Evolutionary conservation across 37 sponge, comb jelly and placozoan species (phyloP), one percentile per base, ranked within the genome.

Genomic region (Halisarca cf. caerulea): DNA sequence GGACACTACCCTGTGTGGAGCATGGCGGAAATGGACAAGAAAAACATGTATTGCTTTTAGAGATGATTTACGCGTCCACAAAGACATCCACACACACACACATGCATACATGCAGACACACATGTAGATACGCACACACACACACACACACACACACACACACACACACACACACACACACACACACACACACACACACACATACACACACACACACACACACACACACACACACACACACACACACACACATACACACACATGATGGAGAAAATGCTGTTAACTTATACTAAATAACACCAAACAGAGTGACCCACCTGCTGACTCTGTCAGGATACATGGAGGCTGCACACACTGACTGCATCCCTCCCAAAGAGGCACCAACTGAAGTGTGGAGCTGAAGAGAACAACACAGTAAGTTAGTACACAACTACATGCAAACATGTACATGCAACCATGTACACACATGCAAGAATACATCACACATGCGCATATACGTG

Each of bases 301-400:
- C 57, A 55, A 55, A 55, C 17, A 55, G 57, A 55, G 17, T 55
- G 57, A 72, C 79, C 58, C 61, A 91, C 95, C 89, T 28, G 8
- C 79, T 80, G 35, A 94, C 92, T 61, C 92, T 57, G 20, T 94
- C 87, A n/a, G 95, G 89, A 64, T 57, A 91, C 25, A 86, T 28
- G 0, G 92, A 89, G 21, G 89, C 92, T 11, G 95, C 81, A 51
- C 66, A 53, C 28, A 91, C 5, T 62, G 87, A 44, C 83, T 92
- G 92, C 92, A 92, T 92, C 32, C 92, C 92, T 15, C 92, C 92
- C 38, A 91, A 66, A 9, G 95, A 94, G 43, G 87, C 28, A 4
- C 95, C 95, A 37, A 94, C 84, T 0, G 87, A 43, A 34, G 92
- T 87, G 58, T 94, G 92, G 33, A 94, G 25, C 83, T 87, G 84